phyloP scores from a whole-genome alignment of 2,888 invertebrate species.

The Parapristionchus giblindavisi region DNA sequence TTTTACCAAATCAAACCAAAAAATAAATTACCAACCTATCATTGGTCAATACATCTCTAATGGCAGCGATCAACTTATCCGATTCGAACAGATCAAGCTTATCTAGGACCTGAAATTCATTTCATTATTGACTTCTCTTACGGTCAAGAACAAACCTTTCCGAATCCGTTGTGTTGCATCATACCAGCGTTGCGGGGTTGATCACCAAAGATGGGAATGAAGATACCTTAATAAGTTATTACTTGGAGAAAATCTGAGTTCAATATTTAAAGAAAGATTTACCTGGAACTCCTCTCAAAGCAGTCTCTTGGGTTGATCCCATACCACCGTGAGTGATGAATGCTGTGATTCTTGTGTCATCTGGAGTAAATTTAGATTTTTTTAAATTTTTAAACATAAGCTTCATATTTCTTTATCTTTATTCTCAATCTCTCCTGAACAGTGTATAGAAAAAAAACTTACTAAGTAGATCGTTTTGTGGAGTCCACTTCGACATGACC shows the following conservation, averaged over 20 bases:
- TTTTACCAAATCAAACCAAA: too few relatives aligned
- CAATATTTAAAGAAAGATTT: too few relatives aligned
- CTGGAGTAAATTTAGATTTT: neutral
- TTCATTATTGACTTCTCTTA: neutral
- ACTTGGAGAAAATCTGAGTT: too few relatives aligned
- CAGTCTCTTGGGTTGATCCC: constrained; percentile 17
- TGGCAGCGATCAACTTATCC: neutral
- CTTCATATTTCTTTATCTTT: too few relatives aligned
- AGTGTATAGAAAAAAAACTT: neutral
- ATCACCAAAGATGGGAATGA: constrained; percentile 21
- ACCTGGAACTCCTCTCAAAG: constrained; percentile 24
- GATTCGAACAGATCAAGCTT: neutral
- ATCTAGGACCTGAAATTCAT: neutral
- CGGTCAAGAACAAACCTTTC: neutral
- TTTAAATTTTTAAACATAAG: neutral
- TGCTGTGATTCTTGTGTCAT: neutral
- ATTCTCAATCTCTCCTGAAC: too few relatives aligned
- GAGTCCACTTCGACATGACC: neutral
- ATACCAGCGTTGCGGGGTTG: constrained; percentile 13
- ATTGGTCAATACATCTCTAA: neutral
- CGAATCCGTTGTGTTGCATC: constrained; percentile 27
- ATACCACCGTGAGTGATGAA: constrained; percentile 32
- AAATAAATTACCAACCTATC: neutral
- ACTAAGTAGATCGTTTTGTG: constrained; percentile 18
- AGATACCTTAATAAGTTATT: neutral